A percentile compares a stretch with the other conserved stretches of the same genome.
These are phyloP conservation scores for Onychomys leucogaster DNA, from an alignment of 2,797 vertebrate genomes.

Conservation along the genomic window DNA sequence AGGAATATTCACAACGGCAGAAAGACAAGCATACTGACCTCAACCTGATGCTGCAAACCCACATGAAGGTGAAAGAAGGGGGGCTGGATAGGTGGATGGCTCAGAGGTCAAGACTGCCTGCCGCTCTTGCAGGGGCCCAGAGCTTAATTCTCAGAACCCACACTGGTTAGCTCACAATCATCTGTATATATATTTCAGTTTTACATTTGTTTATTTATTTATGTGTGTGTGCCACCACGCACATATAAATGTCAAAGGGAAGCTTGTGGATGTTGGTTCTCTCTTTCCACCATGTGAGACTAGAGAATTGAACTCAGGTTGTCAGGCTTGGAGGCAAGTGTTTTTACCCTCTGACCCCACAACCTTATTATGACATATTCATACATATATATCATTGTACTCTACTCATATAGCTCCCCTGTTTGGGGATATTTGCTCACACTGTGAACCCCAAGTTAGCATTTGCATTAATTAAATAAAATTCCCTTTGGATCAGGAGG, in stretches of 20 bases:
- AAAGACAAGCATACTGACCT: conserved; percentile 76
- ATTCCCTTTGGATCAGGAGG: neutral
- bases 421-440: neutral
- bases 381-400: neutral
- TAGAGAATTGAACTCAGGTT: neutral
- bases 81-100: neutral
- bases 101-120: neutral
- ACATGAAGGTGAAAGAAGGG: neutral
- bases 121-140: neutral
- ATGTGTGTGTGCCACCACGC: neutral
- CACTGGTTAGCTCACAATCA: neutral
- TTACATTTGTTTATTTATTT: neutral
- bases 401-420: neutral
- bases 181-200: neutral
- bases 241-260: neutral
- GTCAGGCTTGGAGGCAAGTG: neutral
- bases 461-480: neutral
- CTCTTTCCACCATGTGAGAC: neutral
- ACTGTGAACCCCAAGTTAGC: neutral
- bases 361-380: neutral
- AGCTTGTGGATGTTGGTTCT: neutral
- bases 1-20: conserved; percentile 81
- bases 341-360: neutral
- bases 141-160: neutral
- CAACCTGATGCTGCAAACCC: neutral